Evolutionary conservation across 1,140 invertebrate species (phyloP), one percentile per base, ranked within the genome.

Genomic region (Drosophila orena): DNA sequence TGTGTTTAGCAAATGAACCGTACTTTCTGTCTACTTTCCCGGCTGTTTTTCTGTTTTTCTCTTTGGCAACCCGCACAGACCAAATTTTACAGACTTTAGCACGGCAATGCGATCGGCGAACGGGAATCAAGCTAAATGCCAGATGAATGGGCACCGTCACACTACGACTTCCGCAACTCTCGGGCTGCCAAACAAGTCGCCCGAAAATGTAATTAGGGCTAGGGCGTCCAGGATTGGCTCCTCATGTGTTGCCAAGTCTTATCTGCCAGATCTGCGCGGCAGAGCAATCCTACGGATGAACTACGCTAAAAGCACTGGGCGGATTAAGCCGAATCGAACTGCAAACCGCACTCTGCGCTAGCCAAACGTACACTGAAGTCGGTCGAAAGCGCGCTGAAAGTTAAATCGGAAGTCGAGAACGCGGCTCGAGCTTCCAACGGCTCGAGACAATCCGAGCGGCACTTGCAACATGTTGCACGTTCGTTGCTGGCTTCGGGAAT

Each of bases 321-420:
- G 15, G 4, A 17, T 27, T 27, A 8, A 27, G 43, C 27, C 5
- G 34, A 40, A 61, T 17, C 46, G 35, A 42, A 8, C 12, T 37
- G 59, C 60, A 44, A 46, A 69, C 71, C 81, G 66, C 44, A 42
- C 66, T 49, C 11, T 46, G 40, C 72, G 62, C 69, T 37, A 50
- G 22, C 22, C 43, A 69, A 73, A 81, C 76, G 90, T 89, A 77
- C 55, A 86, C 84, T 91, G 90, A 78, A 72, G 65, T 55, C 54
- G 61, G 34, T 38, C 59, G 44, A 58, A 62, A 58, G 52, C 59
- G 68, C 74, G 73, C 71, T 53, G 65, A 65, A 60, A 79, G 81
- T 77, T 79, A 85, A 85, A 74, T 54, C 56, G 73, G 66, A 59
- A 76, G 73, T 69, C 53, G 59, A 81, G 79, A 81, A 81, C 59